These are phyloP conservation scores for Sylvia borin DNA, from an alignment of 2,797 vertebrate genomes.

Conservation along the genomic window DNA sequence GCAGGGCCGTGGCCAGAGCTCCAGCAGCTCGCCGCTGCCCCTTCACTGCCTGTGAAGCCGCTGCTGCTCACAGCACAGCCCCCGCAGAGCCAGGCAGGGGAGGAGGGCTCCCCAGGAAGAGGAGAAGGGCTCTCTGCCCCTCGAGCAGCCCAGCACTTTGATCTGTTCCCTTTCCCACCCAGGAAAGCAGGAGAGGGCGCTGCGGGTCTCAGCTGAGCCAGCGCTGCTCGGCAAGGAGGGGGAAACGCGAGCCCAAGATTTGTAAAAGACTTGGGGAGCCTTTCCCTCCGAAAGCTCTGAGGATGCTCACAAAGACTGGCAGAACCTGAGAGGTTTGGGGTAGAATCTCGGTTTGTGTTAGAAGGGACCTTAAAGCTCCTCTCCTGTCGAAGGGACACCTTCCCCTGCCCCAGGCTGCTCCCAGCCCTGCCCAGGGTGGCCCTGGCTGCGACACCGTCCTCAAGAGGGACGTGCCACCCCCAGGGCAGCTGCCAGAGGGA, in stretches of 20 bases:
- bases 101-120: too few species aligned
- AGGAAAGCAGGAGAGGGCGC: neutral
- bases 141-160: accelerated
- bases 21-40: too few species aligned
- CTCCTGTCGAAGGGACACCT: neutral
- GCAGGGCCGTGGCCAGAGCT: neutral
- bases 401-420: accelerated
- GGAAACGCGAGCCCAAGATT: accelerated
- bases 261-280: accelerated
- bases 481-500: neutral
- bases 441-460: neutral
- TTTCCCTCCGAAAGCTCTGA: neutral
- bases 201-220: accelerated
- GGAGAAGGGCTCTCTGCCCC: neutral
- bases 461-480: neutral
- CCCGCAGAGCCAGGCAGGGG: accelerated
- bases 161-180: neutral
- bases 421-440: neutral
- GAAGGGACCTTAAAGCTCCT: neutral
- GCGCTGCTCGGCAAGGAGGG: accelerated
- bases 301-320: accelerated
- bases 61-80: accelerated
- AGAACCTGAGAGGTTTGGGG: neutral
- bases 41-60: accelerated
- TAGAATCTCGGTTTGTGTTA: neutral